A percentile compares a stretch with the other conserved stretches of the same genome.
phyloP scores from a whole-genome alignment of 1,140 invertebrate genomes.

The Cherax quadricarinatus region DNA sequence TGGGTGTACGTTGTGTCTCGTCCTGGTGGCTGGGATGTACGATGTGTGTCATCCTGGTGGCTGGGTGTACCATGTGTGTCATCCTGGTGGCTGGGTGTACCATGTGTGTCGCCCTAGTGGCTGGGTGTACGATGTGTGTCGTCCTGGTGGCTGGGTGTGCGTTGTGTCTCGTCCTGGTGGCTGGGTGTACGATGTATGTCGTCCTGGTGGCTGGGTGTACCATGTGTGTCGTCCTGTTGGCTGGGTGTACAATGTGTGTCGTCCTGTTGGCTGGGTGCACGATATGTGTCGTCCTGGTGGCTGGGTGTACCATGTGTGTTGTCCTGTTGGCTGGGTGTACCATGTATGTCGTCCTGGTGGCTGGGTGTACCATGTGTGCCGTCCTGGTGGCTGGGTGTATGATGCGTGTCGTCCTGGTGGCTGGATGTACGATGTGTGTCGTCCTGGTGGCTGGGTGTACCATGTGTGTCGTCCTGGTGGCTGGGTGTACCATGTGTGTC shows the following conservation, averaged over 20 bases:
- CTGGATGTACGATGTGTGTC: too few species aligned
- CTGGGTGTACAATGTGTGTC: too few species aligned
- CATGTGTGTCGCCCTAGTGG: too few species aligned
- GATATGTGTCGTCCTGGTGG: background rate
- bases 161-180: background rate
- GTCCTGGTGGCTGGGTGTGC: background rate
- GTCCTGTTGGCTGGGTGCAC: background rate
- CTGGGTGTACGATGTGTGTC: too few species aligned
- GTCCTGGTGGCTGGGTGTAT: background rate
- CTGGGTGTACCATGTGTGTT: too few species aligned
- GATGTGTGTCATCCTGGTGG: background rate
- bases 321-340: background rate
- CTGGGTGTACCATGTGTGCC: too few species aligned
- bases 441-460: background rate
- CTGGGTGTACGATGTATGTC: too few species aligned
- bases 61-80: too few species aligned
- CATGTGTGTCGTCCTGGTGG: background rate
- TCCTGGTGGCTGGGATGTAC: background rate
- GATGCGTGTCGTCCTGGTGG: background rate
- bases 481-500: too few species aligned
- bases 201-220: background rate
- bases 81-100: background rate
- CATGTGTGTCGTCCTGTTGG: background rate
- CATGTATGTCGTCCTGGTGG: background rate
- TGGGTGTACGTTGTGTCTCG: too few species aligned